Evolutionary conservation across 2,888 invertebrate genomes (phyloP).

Genomic region (Aleiodes testaceus): DNA sequence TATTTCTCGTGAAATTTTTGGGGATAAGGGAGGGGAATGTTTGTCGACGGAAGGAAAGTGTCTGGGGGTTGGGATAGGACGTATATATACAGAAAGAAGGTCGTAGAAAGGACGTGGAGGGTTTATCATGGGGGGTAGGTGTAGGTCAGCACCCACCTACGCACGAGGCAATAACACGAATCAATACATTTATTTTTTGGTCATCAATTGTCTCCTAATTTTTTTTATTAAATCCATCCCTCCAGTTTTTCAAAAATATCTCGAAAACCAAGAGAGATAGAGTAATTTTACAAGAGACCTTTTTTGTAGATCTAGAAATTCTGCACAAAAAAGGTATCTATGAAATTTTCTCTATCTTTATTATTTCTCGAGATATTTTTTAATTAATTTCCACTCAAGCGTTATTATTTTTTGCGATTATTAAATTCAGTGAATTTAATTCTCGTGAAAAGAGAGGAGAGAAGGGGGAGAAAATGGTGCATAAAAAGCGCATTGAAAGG

Average conservation of each 20-base stretch:
- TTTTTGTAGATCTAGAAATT: no score
- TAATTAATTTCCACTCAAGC: no score
- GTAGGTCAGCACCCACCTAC: slow-evolving; percentile 70
- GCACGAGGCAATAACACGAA: slow-evolving; percentile 55
- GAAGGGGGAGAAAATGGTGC: slow-evolving; percentile 22
- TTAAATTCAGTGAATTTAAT: no score
- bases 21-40: slow-evolving; percentile 46
- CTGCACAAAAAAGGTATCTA: no score
- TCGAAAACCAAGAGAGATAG: no score
- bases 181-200: slow-evolving; percentile 60
- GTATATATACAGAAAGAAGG: slow-evolving; percentile 58
- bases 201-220: slow-evolving; percentile 32
- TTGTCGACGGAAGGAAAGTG: slow-evolving; percentile 56
- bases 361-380: no score
- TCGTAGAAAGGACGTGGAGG: slow-evolving; percentile 61
- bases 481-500: slow-evolving; percentile 27
- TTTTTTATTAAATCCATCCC: no score
- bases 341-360: no score
- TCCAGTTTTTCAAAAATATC: no score
- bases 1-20: not conserved
- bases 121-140: slow-evolving; percentile 58
- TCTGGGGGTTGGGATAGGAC: slow-evolving; percentile 67
- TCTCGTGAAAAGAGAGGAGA: slow-evolving; percentile 30
- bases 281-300: no score
- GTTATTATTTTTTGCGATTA: no score